phyloP scores from a whole-genome alignment of 1,140 invertebrate species.

The silkworm (Bombyx mori) region DNA sequence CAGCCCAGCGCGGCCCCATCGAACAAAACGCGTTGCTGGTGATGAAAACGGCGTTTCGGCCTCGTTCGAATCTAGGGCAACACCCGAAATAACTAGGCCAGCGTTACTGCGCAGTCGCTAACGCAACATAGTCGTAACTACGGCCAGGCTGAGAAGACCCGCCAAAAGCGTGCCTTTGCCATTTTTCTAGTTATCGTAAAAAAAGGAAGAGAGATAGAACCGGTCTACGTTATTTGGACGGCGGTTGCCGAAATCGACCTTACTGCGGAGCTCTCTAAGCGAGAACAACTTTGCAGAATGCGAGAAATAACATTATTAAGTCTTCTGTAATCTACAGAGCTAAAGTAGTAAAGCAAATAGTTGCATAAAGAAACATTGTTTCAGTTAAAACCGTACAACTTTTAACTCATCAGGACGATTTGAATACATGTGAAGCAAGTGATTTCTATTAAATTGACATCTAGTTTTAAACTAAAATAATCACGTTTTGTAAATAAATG shows the following conservation, averaged over 20 bases:
- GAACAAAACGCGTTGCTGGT: constrained; percentile 51
- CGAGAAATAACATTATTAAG: not conserved
- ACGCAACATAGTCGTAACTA: constrained; percentile 36
- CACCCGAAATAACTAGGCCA: constrained; percentile 67
- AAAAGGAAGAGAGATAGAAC: not conserved
- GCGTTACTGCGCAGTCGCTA: constrained; percentile 59
- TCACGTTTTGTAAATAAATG: too few species aligned
- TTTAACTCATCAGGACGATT: not conserved
- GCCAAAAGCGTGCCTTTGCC: constrained; percentile 3
- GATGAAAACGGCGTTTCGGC: constrained; percentile 60
- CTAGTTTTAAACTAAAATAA: not conserved
- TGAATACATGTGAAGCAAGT: not conserved
- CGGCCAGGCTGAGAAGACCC: constrained; percentile 21
- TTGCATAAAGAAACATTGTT: not conserved
- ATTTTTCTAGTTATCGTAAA: not conserved
- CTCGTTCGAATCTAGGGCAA: constrained; percentile 60
- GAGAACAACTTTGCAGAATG: constrained; percentile 1
- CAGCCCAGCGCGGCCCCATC: constrained; percentile 54
- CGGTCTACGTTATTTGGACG: constrained; percentile 3
- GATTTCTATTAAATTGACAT: not conserved
- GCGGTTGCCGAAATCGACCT: constrained; percentile 44
- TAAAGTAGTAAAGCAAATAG: not conserved
- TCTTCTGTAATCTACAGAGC: not conserved
- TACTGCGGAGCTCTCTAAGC: constrained; percentile 26
- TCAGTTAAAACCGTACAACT: not conserved